Percentiles rank a stretch among this genome's conserved stretches.
Conservation (phyloP, 1,140 invertebrate species). For the Cotesia chilonis region DNA sequence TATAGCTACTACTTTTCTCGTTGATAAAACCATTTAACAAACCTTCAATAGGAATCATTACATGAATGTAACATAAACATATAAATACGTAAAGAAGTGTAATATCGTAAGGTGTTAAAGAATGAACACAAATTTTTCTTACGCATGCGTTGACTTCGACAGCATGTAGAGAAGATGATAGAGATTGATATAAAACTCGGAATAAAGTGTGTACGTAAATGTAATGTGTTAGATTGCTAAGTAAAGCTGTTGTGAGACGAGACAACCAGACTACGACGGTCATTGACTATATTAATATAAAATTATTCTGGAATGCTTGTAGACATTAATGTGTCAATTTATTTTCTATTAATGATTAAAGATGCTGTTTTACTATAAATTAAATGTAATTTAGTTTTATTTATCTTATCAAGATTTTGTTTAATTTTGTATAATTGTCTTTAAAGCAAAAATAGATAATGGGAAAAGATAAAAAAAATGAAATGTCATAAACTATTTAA, state of each 20-base stretch:
- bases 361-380: no score
- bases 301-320: slow-evolving; percentile 27
- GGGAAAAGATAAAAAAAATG: no score
- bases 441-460: no score
- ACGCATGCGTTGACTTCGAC: background rate
- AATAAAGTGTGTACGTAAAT: background rate
- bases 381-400: no score
- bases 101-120: background rate
- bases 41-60: background rate
- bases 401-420: no score
- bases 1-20: no score
- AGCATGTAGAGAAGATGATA: slow-evolving; percentile 5
- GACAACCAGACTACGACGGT: slow-evolving; percentile 26
- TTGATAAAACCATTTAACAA: no score
- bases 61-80: background rate
- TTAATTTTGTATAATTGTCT: no score
- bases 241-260: background rate
- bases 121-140: background rate
- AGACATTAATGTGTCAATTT: background rate
- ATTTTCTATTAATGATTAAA: no score
- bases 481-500: no score
- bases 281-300: slow-evolving; percentile 22
- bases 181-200: background rate
- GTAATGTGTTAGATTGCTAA: background rate
- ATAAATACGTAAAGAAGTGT: no score